Percentiles rank a stretch among this genome's conserved stretches.
Conservation (phyloP, 2,797 vertebrate genomes). For the Leptatherina wallacei region DNA sequence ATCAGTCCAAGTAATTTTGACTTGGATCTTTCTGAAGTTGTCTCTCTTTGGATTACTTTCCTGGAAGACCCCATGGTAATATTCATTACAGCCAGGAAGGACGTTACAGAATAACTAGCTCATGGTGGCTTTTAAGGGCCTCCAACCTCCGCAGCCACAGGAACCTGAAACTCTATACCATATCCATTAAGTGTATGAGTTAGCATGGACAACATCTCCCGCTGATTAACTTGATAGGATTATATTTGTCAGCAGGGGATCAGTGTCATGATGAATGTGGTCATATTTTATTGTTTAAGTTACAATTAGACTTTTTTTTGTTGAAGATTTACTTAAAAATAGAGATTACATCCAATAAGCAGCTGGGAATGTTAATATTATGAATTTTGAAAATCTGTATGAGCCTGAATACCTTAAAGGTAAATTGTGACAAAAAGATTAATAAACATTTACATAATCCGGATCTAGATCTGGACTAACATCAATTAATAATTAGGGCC, state of each 20-base stretch:
- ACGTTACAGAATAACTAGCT: constrained; percentile 65
- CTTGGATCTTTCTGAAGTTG: constrained; percentile 45
- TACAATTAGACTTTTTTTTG: constrained; percentile 5
- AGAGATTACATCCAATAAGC: not conserved
- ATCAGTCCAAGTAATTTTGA: constrained; percentile 26
- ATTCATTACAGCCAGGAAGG: constrained; percentile 78
- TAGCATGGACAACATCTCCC: constrained; percentile 60
- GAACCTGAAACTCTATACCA: constrained; percentile 74
- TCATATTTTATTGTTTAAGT: constrained; percentile 23
- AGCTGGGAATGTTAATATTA: not conserved
- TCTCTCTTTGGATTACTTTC: constrained; percentile 57
- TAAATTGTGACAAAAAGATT: too few species aligned
- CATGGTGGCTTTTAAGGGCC: constrained; percentile 73
- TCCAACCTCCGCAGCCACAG: constrained; percentile 69
- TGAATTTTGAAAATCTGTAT: not conserved
- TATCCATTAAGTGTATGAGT: constrained; percentile 75
- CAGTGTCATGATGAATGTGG: constrained; percentile 33
- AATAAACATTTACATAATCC: not conserved
- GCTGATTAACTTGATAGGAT: constrained; percentile 61
- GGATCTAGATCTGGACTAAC: not conserved
- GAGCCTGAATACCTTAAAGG: not conserved
- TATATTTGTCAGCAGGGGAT: constrained; percentile 63
- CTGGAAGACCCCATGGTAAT: constrained; percentile 63
- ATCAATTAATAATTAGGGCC: not conserved
- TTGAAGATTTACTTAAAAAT: not conserved